phyloP scores from a whole-genome alignment of 2,113 vertebrate genomes.

The Chinchilla lanigera region DNA sequence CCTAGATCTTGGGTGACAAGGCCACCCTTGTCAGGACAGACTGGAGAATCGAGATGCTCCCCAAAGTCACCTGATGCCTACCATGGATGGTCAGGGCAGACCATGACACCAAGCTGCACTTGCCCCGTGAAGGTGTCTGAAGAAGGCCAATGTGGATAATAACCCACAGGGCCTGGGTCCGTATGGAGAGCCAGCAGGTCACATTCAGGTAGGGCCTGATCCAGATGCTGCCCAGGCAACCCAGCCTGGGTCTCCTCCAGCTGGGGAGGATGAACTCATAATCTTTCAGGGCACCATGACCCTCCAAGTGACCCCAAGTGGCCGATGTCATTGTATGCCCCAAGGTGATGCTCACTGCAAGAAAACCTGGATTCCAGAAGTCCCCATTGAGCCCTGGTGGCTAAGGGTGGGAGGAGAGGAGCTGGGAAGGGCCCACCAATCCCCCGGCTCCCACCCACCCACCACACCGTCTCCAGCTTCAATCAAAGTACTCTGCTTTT shows the following conservation, averaged over 20 bases:
- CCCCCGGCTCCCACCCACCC: neutral
- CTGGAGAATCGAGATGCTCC: neutral
- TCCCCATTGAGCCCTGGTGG: neutral
- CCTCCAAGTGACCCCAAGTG: neutral
- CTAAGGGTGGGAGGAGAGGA: too few species aligned
- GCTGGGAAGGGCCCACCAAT: fast-evolving
- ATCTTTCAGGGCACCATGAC: neutral
- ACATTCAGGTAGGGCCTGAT: neutral
- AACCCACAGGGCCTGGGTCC: neutral
- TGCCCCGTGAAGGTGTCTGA: neutral
- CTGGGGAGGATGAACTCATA: neutral
- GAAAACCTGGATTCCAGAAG: neutral
- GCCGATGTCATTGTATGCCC: too few species aligned
- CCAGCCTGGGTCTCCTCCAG: neutral
- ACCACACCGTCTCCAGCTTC: neutral
- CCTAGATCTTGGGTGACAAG: neutral
- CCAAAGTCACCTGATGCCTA: neutral
- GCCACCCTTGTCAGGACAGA: neutral
- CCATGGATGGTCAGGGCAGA: neutral
- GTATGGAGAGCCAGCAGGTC: fast-evolving
- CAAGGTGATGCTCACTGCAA: neutral
- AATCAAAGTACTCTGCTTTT: slow-evolving; percentile 48
- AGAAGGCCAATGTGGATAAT: fast-evolving
- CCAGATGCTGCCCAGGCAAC: fast-evolving
- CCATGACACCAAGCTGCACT: neutral